Percentiles rank a stretch among this genome's conserved stretches.
Evolutionary conservation across 1,140 invertebrate species (phyloP).

Genomic region (Gryon sp.): DNA sequence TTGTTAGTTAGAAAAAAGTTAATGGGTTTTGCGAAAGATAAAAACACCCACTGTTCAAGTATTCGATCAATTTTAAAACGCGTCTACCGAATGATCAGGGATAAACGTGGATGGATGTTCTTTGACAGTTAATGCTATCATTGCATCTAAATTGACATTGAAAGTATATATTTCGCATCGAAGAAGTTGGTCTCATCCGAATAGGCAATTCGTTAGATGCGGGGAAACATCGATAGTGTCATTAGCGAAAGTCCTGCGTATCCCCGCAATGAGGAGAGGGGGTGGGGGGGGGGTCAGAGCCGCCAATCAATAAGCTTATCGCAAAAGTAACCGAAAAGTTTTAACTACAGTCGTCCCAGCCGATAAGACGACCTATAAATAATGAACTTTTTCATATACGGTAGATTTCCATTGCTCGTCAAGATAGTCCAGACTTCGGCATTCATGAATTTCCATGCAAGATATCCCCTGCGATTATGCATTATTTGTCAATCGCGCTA

Average conservation of each 20-base stretch:
- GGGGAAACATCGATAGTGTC: constrained; percentile 49
- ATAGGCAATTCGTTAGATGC: constrained; percentile 52
- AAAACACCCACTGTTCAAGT: too few relatives aligned
- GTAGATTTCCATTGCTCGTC: constrained; percentile 65
- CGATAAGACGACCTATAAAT: constrained; percentile 66
- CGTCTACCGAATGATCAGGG: too few relatives aligned
- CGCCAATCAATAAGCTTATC: constrained; percentile 61
- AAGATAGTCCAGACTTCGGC: constrained; percentile 57
- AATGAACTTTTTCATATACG: constrained; percentile 60
- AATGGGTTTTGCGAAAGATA: too few relatives aligned
- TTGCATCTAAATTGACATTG: constrained; percentile 28
- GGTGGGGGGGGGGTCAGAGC: constrained; percentile 18
- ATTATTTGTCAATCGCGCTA: constrained; percentile 43
- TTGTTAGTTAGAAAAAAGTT: too few relatives aligned
- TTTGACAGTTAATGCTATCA: constrained; percentile 15
- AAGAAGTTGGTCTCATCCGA: constrained; percentile 14
- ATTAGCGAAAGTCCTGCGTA: constrained; percentile 46
- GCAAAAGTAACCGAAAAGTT: constrained; percentile 65
- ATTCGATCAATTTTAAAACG: too few relatives aligned
- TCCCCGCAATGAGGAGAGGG: too few relatives aligned
- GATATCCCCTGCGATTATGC: constrained; percentile 53
- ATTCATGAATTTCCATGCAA: constrained; percentile 60
- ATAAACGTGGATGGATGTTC: too few relatives aligned
- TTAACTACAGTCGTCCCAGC: constrained; percentile 57
- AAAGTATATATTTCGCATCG: constrained; percentile 15